These are phyloP conservation scores for Biston stratarius DNA, from an alignment of 2,888 invertebrate genomes.

Conservation along the genomic window DNA sequence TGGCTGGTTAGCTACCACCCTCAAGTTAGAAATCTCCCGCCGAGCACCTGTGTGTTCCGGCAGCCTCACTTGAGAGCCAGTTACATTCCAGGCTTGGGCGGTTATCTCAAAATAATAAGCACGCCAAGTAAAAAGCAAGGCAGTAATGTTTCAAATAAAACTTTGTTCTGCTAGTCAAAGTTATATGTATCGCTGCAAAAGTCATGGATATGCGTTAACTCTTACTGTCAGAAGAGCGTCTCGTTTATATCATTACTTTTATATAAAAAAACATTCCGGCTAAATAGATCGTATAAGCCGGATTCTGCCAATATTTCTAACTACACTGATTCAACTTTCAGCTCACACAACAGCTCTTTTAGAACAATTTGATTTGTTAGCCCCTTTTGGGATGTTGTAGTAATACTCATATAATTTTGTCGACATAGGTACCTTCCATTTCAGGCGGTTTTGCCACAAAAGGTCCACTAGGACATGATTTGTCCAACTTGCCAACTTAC, in stretches of 20 bases:
- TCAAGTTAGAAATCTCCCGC: no score
- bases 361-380: constrained; percentile 63
- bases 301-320: constrained; percentile 16
- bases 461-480: constrained; percentile 7
- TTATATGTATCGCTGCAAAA: no score
- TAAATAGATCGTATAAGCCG: constrained; percentile 4
- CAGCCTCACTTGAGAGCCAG: no score
- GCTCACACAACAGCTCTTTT: constrained; percentile 50
- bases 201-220: no score
- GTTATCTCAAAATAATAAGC: no score
- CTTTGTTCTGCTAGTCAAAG: no score
- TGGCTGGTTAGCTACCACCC: no score
- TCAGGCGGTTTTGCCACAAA: constrained; percentile 26
- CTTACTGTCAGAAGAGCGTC: no score
- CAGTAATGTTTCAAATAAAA: no score
- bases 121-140: no score
- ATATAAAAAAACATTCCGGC: not conserved
- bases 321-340: constrained; percentile 52
- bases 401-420: constrained; percentile 37
- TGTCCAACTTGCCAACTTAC: not conserved
- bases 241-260: not conserved
- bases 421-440: constrained; percentile 35
- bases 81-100: no score
- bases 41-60: no score
- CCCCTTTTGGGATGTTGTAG: constrained; percentile 44